A percentile compares a stretch with the other conserved stretches of the same genome.
These are phyloP conservation scores for Cephonodes hylas DNA, from an alignment of 2,888 invertebrate genomes.

Conservation along the genomic window DNA sequence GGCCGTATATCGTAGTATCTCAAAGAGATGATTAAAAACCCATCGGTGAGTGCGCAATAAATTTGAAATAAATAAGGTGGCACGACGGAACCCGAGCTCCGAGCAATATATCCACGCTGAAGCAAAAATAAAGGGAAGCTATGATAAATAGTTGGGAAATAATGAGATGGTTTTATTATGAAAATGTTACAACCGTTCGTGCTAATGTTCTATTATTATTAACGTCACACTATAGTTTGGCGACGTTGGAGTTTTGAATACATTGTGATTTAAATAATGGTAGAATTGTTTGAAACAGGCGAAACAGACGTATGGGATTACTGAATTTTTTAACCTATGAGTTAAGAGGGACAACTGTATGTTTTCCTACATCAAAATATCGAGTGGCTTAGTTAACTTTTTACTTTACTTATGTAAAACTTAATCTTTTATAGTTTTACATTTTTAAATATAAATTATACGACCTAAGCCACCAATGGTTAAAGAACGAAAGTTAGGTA, in stretches of 20 bases:
- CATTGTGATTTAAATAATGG: neutral
- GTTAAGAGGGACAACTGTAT: no score
- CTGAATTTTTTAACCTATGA: no score
- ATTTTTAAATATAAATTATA: neutral
- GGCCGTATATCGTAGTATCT: neutral
- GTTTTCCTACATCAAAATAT: no score
- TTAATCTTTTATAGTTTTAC: no score
- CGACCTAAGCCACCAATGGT: no score
- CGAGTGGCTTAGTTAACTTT: no score
- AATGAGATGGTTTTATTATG: slow-evolving; percentile 15
- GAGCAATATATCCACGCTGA: neutral
- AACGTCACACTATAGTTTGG: neutral
- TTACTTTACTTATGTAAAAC: no score
- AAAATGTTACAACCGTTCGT: neutral
- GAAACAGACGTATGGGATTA: no score
- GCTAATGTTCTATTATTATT: neutral
- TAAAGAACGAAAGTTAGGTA: no score
- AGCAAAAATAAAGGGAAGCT: neutral
- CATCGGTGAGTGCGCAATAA: neutral
- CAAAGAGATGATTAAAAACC: neutral
- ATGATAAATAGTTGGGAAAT: slow-evolving; percentile 12
- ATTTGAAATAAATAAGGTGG: neutral
- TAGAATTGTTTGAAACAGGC: no score
- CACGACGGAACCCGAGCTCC: neutral
- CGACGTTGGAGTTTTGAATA: neutral